These are phyloP conservation scores for Drosophila hydei DNA, from an alignment of 1,140 invertebrate genomes.

Conservation along the genomic window DNA sequence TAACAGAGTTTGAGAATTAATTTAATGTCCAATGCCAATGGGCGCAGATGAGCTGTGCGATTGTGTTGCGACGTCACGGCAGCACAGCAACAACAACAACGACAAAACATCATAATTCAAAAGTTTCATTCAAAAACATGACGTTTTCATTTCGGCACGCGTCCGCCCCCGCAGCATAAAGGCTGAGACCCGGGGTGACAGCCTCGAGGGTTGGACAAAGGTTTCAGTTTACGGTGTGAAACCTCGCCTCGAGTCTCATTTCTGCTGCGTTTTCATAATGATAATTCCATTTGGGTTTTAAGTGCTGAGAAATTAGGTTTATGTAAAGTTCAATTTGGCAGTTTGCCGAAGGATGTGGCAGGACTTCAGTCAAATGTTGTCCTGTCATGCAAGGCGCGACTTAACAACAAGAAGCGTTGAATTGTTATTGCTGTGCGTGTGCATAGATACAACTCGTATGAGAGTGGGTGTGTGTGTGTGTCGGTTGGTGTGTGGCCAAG, in stretches of 20 bases:
- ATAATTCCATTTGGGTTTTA: constrained; percentile 72
- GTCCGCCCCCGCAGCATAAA: constrained; percentile 20
- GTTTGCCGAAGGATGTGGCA: constrained; percentile 47
- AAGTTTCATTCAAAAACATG: constrained; percentile 81
- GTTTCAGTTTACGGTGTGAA: constrained; percentile 59
- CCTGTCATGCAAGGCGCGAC: constrained; percentile 46
- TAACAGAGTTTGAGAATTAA: constrained; percentile 78
- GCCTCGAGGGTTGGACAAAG: constrained; percentile 20
- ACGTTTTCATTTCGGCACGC: constrained; percentile 81
- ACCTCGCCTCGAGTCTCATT: constrained; percentile 19
- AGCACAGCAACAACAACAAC: constrained; percentile 40
- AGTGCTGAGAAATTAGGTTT: constrained; percentile 78
- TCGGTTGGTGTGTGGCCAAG: constrained; percentile 31
- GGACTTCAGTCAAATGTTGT: constrained; percentile 51
- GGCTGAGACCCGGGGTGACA: not conserved
- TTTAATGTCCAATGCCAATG: constrained; percentile 67
- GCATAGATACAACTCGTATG: constrained; percentile 11
- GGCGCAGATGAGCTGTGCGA: constrained; percentile 61
- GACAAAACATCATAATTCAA: constrained; percentile 79
- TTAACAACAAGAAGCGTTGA: constrained; percentile 33
- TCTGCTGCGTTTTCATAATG: constrained; percentile 60
- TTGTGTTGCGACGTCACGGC: constrained; percentile 44
- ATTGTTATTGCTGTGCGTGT: constrained; percentile 38
- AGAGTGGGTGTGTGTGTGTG: not conserved
- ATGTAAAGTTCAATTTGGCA: constrained; percentile 77